Conservation (phyloP, 2,113 vertebrate genomes). For the Plestiodon gilberti region DNA sequence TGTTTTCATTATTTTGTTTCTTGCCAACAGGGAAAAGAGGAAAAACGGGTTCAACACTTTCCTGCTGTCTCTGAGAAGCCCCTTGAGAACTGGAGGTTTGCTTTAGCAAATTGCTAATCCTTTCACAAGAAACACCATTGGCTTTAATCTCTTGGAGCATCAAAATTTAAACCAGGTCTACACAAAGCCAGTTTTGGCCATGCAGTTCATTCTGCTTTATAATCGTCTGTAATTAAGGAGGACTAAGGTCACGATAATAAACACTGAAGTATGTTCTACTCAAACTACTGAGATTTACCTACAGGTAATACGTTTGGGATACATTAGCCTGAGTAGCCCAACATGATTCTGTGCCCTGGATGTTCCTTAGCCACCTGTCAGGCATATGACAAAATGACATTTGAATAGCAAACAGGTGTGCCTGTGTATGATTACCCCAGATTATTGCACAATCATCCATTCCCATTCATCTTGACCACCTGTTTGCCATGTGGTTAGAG, state of each 20-base stretch:
- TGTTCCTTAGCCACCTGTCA: not conserved
- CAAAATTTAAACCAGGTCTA: not conserved
- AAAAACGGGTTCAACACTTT: constrained; percentile 22
- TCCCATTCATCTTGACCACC: not conserved
- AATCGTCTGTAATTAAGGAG: not conserved
- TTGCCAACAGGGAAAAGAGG: not conserved
- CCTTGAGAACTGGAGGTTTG: constrained; percentile 32
- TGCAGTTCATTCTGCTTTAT: constrained; percentile 4
- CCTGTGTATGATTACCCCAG: not conserved
- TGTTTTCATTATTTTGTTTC: not conserved
- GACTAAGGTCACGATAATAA: not conserved
- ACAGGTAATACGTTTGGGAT: not conserved
- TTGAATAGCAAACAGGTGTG: not conserved
- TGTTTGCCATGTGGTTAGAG: not conserved
- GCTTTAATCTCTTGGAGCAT: constrained; percentile 34
- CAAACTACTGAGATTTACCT: not conserved
- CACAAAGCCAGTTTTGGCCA: not conserved
- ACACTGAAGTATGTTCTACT: not conserved
- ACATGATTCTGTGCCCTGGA: not conserved
- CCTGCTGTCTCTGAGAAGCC: constrained; percentile 13
- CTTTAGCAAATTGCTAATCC: constrained; percentile 18
- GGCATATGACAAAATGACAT: not conserved
- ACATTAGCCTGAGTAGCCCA: not conserved
- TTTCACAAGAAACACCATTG: constrained; percentile 27
- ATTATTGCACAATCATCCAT: constrained; percentile 12